A percentile compares a stretch with the other conserved stretches of the same genome.
Evolutionary conservation across 2,888 invertebrate species (phyloP).

Genomic region (Parochlus steinenii): DNA sequence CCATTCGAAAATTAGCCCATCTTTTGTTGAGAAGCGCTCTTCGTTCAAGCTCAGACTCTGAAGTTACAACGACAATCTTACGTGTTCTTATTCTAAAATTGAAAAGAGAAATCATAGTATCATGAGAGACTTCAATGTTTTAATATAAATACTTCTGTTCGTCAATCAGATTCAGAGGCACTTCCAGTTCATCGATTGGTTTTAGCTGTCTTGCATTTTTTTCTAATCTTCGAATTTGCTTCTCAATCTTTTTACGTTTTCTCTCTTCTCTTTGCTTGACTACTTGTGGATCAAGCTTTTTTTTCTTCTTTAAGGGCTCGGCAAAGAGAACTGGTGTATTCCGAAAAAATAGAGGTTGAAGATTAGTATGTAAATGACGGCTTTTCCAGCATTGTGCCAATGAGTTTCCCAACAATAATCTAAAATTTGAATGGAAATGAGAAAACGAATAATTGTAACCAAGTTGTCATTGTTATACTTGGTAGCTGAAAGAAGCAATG

Average conservation of each 20-base stretch:
- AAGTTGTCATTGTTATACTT: too few relatives aligned
- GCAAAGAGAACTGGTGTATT: slow-evolving; percentile 32
- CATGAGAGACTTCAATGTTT: slow-evolving; percentile 9
- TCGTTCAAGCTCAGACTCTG: slow-evolving; percentile 43
- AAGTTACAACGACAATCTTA: slow-evolving; percentile 30
- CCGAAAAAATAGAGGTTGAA: too few relatives aligned
- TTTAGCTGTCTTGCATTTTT: slow-evolving; percentile 70
- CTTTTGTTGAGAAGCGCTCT: slow-evolving; percentile 50
- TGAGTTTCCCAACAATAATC: too few relatives aligned
- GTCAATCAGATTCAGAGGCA: slow-evolving; percentile 47
- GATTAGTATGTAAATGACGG: too few relatives aligned
- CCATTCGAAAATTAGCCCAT: slow-evolving; percentile 55
- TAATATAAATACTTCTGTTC: slow-evolving; percentile 38
- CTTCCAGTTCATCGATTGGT: slow-evolving; percentile 75
- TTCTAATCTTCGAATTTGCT: slow-evolving; percentile 65
- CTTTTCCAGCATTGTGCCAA: too few relatives aligned
- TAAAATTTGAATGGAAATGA: too few relatives aligned
- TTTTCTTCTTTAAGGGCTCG: slow-evolving; percentile 84
- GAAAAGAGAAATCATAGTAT: slow-evolving; percentile 3
- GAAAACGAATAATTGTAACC: too few relatives aligned
- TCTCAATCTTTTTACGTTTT: slow-evolving; percentile 67
- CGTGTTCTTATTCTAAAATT: slow-evolving; percentile 35
- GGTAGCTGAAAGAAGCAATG: too few relatives aligned
- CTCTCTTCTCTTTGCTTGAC: slow-evolving; percentile 68
- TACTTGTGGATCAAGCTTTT: slow-evolving; percentile 64